Percentiles rank a stretch among this genome's conserved stretches.
Conservation (phyloP, 2,797 vertebrate genomes). For the Crypturellus tataupa region DNA sequence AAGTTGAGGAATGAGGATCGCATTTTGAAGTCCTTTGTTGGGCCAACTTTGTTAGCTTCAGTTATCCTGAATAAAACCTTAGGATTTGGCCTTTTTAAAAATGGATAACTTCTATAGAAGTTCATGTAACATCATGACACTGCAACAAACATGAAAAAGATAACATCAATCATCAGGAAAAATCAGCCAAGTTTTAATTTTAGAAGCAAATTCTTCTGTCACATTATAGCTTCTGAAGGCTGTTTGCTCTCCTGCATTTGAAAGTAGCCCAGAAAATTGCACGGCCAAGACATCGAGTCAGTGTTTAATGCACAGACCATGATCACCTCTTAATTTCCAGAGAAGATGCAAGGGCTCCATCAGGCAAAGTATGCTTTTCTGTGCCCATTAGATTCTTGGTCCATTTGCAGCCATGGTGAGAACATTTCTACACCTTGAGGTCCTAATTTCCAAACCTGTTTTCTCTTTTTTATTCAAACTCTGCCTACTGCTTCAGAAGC, state of each 20-base stretch:
- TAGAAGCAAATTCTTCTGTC: slow-evolving; percentile 65
- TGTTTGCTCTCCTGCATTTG: slow-evolving; percentile 17
- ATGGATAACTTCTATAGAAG: background rate
- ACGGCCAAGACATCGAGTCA: background rate
- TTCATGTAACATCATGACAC: background rate
- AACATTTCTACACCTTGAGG: background rate
- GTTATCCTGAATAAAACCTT: background rate
- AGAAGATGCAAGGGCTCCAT: background rate
- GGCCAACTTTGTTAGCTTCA: background rate
- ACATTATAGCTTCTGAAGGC: slow-evolving; percentile 44
- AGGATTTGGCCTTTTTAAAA: background rate
- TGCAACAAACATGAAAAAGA: background rate
- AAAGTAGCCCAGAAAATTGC: slow-evolving; percentile 36
- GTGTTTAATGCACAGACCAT: background rate
- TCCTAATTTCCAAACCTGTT: background rate
- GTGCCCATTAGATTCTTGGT: background rate
- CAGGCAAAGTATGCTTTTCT: background rate
- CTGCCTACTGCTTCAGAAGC: background rate
- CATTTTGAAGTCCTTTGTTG: background rate
- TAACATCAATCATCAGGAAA: slow-evolving; percentile 14
- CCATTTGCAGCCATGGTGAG: background rate
- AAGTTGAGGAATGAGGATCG: background rate
- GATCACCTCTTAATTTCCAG: background rate
- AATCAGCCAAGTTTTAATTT: slow-evolving; percentile 62
- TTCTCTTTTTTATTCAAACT: background rate